phyloP scores from a whole-genome alignment of 64 coral and sea anemone genomes.

The Trachythela sp. region DNA sequence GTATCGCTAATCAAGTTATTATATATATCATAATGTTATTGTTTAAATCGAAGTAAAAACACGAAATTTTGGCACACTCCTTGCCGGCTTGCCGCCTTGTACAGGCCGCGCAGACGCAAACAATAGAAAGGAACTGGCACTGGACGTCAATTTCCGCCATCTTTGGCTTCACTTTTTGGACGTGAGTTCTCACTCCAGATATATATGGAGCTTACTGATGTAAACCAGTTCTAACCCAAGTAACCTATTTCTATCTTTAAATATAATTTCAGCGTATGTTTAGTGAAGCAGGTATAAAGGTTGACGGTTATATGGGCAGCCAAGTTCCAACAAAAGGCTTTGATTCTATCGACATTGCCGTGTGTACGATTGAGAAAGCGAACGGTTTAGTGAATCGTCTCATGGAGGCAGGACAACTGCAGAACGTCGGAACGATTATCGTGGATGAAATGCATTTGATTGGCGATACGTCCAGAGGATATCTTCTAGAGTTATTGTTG shows the following conservation, averaged over 20 bases:
- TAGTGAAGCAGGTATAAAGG: slow-evolving; percentile 75
- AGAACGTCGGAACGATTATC: slow-evolving; percentile 71
- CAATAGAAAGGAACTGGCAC: too few species aligned
- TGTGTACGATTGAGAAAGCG: slow-evolving; percentile 97
- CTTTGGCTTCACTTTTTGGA: too few species aligned
- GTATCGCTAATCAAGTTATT: too few species aligned
- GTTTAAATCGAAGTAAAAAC: too few species aligned
- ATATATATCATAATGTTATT: too few species aligned
- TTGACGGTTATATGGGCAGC: slow-evolving; percentile 96
- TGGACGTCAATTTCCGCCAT: too few species aligned
- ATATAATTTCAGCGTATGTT: slow-evolving; percentile 65
- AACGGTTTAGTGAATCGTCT: slow-evolving; percentile 88
- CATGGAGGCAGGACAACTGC: slow-evolving; percentile 72
- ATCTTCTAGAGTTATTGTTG: slow-evolving; percentile 81
- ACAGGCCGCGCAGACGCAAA: too few species aligned
- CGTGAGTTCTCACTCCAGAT: too few species aligned
- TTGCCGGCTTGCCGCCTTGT: too few species aligned
- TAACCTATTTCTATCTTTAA: too few species aligned
- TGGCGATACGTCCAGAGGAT: slow-evolving; percentile 74
- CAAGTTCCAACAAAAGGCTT: slow-evolving; percentile 68
- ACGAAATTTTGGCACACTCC: too few species aligned
- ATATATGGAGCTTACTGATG: neutral
- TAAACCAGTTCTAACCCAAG: neutral
- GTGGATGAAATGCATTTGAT: slow-evolving; percentile 97
- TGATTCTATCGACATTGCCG: slow-evolving; percentile 70